phyloP scores from a whole-genome alignment of 2,797 vertebrate species.

The Lacerta viridis region DNA sequence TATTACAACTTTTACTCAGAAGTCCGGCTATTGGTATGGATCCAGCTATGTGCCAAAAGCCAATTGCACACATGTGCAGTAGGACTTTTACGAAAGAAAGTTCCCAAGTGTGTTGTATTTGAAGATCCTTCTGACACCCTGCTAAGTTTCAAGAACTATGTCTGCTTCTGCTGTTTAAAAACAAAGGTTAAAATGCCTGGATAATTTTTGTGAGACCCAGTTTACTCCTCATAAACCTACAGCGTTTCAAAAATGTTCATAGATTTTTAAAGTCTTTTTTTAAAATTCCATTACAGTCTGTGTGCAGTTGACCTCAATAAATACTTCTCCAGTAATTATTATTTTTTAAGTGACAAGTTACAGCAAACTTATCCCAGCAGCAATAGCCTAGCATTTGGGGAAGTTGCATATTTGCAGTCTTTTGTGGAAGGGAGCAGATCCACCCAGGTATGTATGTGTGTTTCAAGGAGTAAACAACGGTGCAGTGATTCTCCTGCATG shows the following conservation, averaged over 20 bases:
- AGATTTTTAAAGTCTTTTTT: neutral
- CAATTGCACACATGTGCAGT: neutral
- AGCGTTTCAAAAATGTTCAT: neutral
- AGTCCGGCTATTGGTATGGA: no score
- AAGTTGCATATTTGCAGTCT: neutral
- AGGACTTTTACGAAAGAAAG: neutral
- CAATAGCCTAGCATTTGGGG: neutral
- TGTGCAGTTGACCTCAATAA: neutral
- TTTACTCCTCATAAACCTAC: neutral
- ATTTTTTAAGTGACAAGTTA: neutral
- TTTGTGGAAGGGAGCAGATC: neutral
- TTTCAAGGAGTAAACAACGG: neutral
- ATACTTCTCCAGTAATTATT: neutral
- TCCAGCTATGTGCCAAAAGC: neutral
- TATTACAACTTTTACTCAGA: neutral
- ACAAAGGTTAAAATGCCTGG: neutral
- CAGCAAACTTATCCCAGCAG: no score
- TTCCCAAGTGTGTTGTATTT: no score
- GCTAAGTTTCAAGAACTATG: neutral
- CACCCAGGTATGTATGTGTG: no score
- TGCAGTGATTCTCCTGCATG: no score
- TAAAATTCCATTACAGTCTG: neutral
- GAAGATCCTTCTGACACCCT: neutral
- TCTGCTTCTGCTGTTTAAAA: neutral
- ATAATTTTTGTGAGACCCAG: neutral